phyloP scores from a whole-genome alignment of 1,140 invertebrate genomes.

The Holotrichia oblita region DNA sequence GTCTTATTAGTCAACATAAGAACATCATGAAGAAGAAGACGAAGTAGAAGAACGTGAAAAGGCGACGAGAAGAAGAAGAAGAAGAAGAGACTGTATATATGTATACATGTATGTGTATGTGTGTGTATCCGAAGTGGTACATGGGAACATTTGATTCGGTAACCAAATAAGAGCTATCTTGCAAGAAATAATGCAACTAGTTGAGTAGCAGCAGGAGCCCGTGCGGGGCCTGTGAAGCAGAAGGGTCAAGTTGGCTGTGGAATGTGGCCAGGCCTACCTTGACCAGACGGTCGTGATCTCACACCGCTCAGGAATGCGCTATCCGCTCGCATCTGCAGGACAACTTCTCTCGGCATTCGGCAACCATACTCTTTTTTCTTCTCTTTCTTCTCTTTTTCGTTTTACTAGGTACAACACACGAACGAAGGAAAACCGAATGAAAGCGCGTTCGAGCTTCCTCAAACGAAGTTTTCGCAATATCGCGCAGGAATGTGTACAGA shows the following conservation, averaged over 20 bases:
- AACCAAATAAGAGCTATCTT: constrained; percentile 40
- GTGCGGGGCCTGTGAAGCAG: constrained; percentile 50
- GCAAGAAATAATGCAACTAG: constrained; percentile 41
- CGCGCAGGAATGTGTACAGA: neutral
- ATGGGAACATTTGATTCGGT: constrained; percentile 39
- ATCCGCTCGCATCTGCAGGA: constrained; percentile 43
- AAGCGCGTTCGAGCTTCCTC: constrained; percentile 22
- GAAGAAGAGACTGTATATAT: neutral
- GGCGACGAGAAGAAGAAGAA: neutral
- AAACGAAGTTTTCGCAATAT: constrained; percentile 25
- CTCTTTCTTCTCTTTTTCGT: constrained; percentile 32
- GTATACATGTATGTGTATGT: neutral
- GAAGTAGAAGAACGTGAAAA: constrained; percentile 19
- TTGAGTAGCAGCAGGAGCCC: constrained; percentile 48
- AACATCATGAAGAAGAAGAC: constrained; percentile 8
- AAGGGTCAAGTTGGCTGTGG: constrained; percentile 55
- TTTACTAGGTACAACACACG: neutral
- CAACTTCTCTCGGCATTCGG: constrained; percentile 41
- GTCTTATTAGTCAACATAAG: constrained; percentile 30
- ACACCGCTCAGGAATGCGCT: constrained; percentile 55
- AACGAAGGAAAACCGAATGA: constrained; percentile 26
- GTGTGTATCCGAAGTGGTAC: constrained; percentile 26
- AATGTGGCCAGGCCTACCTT: constrained; percentile 57
- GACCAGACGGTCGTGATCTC: constrained; percentile 57
- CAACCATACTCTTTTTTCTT: constrained; percentile 39